Evolutionary conservation across 1,140 invertebrate genomes (phyloP).

Genomic region (Eciton burchellii): DNA sequence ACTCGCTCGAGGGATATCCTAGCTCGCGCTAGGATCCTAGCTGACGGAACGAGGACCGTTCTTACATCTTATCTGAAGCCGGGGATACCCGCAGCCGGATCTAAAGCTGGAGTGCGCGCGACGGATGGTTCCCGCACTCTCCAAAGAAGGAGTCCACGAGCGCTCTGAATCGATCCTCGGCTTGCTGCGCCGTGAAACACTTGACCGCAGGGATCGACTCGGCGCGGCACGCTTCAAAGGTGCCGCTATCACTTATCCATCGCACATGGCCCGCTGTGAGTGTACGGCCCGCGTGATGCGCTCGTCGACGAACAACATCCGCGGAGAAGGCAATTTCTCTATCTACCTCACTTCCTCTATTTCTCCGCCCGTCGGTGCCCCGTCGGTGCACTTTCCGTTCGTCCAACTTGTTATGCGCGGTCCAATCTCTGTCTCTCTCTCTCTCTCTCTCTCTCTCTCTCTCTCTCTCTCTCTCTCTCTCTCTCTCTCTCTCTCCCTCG

Average conservation of each 20-base stretch:
- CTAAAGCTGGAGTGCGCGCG: conserved; percentile 51
- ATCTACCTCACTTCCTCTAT: background rate
- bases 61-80: conserved; percentile 29
- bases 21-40: background rate
- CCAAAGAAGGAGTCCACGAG: conserved; percentile 44
- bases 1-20: background rate
- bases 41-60: conserved; percentile 34
- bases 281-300: background rate
- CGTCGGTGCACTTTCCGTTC: background rate
- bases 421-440: too few species aligned
- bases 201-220: conserved; percentile 72
- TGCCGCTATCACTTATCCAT: conserved; percentile 79
- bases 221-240: conserved; percentile 72
- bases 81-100: conserved; percentile 5
- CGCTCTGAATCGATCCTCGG: conserved; percentile 38
- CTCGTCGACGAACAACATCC: conserved; percentile 41
- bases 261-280: conserved; percentile 78
- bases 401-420: background rate
- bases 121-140: conserved; percentile 35
- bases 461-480: too few species aligned
- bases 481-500: too few species aligned
- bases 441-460: too few species aligned
- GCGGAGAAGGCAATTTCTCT: conserved; percentile 54
- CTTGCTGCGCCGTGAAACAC: conserved; percentile 66
- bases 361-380: background rate